Base-by-base conservation (phyloP, 2,797 vertebrate genomes). In the Eleutherodactylus coqui region DNA sequence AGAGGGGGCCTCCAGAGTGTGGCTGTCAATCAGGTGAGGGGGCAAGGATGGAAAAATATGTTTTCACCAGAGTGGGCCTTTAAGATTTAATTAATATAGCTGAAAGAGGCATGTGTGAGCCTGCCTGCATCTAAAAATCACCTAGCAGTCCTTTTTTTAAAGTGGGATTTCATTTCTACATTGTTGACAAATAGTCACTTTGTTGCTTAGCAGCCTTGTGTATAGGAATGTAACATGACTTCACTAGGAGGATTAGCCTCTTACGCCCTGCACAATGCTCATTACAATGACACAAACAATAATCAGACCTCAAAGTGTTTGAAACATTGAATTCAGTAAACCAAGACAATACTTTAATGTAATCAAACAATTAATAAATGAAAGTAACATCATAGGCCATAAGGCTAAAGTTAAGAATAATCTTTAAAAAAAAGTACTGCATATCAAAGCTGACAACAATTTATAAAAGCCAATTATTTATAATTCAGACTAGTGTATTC, bases 161-260 rank as follows among this genome's bases (percentile, higher is more conserved):
- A 73, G 41, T 9, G 29, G 79, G 45, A 76, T 82, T 86, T 82
- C 7, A 53, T 67, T 86, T 45, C 34, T 21, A 38, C 27, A 24
- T 80, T 86, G 85, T 82, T 86, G 70, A 82, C 55, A 82, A 82
- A 86, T 69, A 64, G 55, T 76, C 47, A 45, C 13, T 19, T 0
- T 76, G 79, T 86, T 64, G 79, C 85, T 77, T 86, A 86, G 85
- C 79, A 86, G 72, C 70, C 58, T 51, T 32, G 41, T 3, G 27
- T 64, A 86, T 69, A 38, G 14, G 45, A 80, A 80, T 75, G 69
- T 80, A 81, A 53, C 38, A 75, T 43, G 70, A 43, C 45, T 60
- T 55, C 3, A 82, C 41, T 64, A 36, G 55, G 64, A 64, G 73
- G 79, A 85, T 60, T 73, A 62, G 36, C 32, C n/a, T 60, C 13